A percentile compares a stretch with the other conserved stretches of the same genome.
Conservation (phyloP, 1,140 invertebrate genomes). For the Cherax quadricarinatus region DNA sequence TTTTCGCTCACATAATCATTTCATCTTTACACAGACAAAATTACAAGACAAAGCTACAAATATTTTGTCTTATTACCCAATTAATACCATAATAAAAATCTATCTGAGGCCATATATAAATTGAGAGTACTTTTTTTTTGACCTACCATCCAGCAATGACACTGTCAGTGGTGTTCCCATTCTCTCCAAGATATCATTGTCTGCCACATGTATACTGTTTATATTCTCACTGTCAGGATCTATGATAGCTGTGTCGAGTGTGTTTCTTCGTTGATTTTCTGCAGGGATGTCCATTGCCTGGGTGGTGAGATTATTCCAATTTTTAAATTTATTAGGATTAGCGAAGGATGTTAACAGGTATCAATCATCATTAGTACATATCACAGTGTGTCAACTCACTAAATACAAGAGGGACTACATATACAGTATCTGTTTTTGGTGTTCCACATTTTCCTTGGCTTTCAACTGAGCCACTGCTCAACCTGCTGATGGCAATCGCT, state of each 20-base stretch:
- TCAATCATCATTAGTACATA: not conserved
- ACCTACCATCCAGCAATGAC: conserved; percentile 32
- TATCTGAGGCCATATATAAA: too few relatives aligned
- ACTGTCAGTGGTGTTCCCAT: not conserved
- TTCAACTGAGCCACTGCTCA: too few relatives aligned
- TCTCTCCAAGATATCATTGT: conserved; percentile 11
- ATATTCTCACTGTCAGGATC: conserved; percentile 7
- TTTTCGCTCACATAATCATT: too few relatives aligned
- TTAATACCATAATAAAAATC: too few relatives aligned
- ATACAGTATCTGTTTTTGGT: too few relatives aligned
- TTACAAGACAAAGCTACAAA: too few relatives aligned
- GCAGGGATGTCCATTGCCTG: conserved; percentile 27
- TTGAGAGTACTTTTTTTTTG: not conserved
- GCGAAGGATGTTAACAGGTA: not conserved
- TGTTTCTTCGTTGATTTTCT: conserved; percentile 28
- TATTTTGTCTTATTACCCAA: too few relatives aligned
- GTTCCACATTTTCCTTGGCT: too few relatives aligned
- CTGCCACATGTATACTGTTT: conserved; percentile 15
- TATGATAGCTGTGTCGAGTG: conserved; percentile 30
- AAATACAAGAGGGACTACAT: too few relatives aligned
- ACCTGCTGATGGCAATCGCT: too few relatives aligned
- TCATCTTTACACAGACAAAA: too few relatives aligned
- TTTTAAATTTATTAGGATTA: not conserved
- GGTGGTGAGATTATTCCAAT: not conserved
- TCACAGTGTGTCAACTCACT: not conserved